These are phyloP conservation scores for Martes martes DNA, from an alignment of 2,113 vertebrate genomes.

Conservation along the genomic window DNA sequence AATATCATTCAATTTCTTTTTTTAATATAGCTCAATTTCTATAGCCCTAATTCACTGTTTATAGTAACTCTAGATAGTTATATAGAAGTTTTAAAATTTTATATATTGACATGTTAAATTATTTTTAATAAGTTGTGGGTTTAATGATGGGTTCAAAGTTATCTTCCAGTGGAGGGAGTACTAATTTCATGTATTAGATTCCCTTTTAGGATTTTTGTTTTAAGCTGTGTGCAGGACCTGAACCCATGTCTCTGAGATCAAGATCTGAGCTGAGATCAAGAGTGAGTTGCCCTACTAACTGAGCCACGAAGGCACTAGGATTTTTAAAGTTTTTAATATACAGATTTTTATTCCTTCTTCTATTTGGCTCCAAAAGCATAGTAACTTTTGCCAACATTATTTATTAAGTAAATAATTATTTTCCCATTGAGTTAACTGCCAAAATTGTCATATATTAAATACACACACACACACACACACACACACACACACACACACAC, in stretches of 20 bases:
- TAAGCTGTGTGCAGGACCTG: neutral
- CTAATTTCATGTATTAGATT: neutral
- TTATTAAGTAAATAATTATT: neutral
- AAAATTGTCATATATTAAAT: neutral
- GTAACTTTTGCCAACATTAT: neutral
- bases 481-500: neutral
- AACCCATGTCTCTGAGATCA: neutral
- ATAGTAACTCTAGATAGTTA: neutral
- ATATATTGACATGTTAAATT: neutral
- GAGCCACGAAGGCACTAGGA: neutral
- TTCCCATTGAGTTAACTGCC: neutral
- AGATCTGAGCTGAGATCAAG: neutral
- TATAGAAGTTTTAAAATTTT: neutral
- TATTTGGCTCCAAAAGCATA: neutral
- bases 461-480: too few relatives aligned
- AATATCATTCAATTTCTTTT: neutral
- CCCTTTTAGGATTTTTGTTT: neutral
- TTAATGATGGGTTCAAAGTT: neutral
- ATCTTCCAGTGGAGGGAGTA: neutral
- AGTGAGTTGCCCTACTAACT: too few relatives aligned
- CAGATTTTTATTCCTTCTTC: neutral
- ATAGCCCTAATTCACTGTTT: neutral
- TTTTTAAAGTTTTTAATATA: neutral
- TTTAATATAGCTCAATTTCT: neutral
- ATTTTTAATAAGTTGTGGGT: neutral